Conservation (phyloP, 2,888 invertebrate species). For the Acrobasis consociella region DNA sequence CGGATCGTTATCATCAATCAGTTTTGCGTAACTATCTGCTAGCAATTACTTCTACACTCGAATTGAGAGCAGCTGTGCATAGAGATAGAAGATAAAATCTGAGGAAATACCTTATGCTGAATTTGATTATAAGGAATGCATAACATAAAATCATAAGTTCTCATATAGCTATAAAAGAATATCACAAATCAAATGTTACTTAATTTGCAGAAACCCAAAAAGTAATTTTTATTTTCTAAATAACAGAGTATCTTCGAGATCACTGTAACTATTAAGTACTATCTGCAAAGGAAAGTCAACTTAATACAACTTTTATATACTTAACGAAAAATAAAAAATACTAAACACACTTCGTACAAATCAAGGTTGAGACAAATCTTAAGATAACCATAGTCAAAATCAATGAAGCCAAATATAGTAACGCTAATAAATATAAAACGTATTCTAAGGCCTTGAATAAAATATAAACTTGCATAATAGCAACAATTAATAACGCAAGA, state of each 20-base stretch:
- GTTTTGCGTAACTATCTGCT: conserved; percentile 79
- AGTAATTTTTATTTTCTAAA: too few relatives aligned
- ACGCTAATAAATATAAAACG: conserved; percentile 31
- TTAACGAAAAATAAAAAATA: neutral
- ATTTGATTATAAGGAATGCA: too few relatives aligned
- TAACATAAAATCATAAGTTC: too few relatives aligned
- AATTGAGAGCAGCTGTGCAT: conserved; percentile 34
- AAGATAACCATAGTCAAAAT: conserved; percentile 1
- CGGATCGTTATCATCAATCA: conserved; percentile 79
- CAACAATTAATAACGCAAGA: conserved; percentile 39
- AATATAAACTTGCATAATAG: conserved; percentile 37
- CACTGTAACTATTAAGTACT: too few relatives aligned
- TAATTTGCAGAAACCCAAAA: too few relatives aligned
- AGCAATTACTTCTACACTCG: conserved; percentile 68
- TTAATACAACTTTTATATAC: too few relatives aligned
- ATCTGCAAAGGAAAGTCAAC: too few relatives aligned
- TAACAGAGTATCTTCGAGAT: too few relatives aligned
- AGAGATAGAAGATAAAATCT: conserved; percentile 31
- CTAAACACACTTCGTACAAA: neutral
- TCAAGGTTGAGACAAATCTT: neutral
- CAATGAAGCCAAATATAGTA: conserved; percentile 19
- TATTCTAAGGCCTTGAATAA: conserved; percentile 36
- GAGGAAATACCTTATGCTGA: neutral
- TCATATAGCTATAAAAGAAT: too few relatives aligned
- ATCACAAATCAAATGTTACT: too few relatives aligned